A percentile compares a stretch with the other conserved stretches of the same genome.
Evolutionary conservation across 2,797 vertebrate genomes (phyloP).

Genomic region (Clamator glandarius): DNA sequence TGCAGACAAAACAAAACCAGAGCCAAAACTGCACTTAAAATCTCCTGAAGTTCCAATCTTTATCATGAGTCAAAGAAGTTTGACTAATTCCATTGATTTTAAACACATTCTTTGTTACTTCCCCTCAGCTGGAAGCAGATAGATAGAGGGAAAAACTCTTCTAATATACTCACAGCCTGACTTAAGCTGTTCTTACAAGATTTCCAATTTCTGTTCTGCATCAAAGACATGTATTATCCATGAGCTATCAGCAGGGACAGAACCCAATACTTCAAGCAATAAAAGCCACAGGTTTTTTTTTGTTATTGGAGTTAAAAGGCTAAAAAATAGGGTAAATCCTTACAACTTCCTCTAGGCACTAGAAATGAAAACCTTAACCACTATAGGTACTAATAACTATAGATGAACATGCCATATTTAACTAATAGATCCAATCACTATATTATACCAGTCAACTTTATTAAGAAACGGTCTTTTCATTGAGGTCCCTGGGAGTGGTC

Average conservation of each 20-base stretch:
- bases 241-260: background rate
- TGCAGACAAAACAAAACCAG: conserved; percentile 57
- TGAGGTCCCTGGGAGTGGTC: background rate
- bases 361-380: background rate
- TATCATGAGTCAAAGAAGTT: conserved; percentile 34
- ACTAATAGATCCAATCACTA: background rate
- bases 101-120: conserved; percentile 60
- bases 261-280: background rate
- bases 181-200: conserved; percentile 25
- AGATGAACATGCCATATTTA: background rate
- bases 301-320: background rate
- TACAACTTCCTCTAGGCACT: background rate
- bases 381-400: background rate
- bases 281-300: background rate
- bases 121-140: conserved; percentile 52
- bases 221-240: conserved; percentile 25
- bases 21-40: conserved; percentile 37
- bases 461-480: background rate
- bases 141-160: conserved; percentile 18
- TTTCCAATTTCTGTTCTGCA: conserved; percentile 52
- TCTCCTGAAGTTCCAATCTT: conserved; percentile 23
- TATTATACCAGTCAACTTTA: background rate
- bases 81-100: conserved; percentile 53
- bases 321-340: background rate
- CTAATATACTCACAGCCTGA: conserved; percentile 5